phyloP scores from a whole-genome alignment of 2,113 vertebrate species.

The Sciurus niger region DNA sequence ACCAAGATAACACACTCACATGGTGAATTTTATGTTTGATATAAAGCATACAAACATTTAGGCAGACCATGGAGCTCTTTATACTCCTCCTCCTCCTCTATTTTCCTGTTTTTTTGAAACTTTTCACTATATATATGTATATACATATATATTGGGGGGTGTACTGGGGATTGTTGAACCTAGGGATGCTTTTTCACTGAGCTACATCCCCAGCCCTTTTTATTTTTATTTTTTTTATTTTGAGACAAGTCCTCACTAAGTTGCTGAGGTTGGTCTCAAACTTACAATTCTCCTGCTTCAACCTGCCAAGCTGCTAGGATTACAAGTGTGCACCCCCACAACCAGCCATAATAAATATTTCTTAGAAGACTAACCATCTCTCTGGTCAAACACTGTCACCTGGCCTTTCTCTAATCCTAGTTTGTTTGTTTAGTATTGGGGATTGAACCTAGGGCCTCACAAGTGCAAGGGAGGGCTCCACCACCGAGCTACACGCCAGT shows the following conservation, averaged over 20 bases:
- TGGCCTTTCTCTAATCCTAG: slow-evolving; percentile 5
- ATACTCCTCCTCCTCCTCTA: background rate
- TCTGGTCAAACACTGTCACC: background rate
- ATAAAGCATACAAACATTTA: background rate
- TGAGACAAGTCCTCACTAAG: too few relatives aligned
- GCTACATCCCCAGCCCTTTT: too few relatives aligned
- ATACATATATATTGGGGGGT: too few relatives aligned
- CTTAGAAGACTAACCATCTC: background rate
- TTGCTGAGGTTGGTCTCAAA: too few relatives aligned
- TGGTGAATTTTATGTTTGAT: background rate
- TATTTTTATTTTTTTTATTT: too few relatives aligned
- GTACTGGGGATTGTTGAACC: too few relatives aligned
- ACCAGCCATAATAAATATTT: background rate
- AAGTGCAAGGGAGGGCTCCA: background rate
- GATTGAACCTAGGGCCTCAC: background rate
- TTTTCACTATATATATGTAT: background rate
- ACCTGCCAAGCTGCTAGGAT: too few relatives aligned
- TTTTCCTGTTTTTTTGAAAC: background rate
- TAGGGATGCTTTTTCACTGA: too few relatives aligned
- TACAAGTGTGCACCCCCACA: background rate
- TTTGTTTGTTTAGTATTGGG: background rate
- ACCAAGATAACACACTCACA: background rate
- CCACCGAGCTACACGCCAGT: background rate
- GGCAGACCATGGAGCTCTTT: background rate
- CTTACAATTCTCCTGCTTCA: too few relatives aligned